Conservation (phyloP, 2,113 vertebrate genomes). For the Sebastes fasciatus region DNA sequence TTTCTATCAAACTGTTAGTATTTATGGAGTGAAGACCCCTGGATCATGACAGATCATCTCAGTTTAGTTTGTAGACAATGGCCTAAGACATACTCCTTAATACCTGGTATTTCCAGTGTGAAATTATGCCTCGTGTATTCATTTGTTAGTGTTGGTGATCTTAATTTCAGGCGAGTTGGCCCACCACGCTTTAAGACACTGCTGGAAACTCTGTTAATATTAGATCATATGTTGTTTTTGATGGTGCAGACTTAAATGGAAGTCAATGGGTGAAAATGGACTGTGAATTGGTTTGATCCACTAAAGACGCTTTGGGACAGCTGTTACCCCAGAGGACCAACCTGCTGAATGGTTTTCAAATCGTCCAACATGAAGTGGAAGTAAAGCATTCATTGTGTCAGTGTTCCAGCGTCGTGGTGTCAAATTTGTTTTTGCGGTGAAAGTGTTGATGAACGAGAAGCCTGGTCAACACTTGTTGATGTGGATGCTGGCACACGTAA, state of each 20-base stretch:
- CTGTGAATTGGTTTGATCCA: slow-evolving; percentile 29
- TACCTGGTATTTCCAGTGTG: too few relatives aligned
- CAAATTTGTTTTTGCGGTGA: neutral
- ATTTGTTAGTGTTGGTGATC: too few relatives aligned
- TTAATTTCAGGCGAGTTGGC: neutral
- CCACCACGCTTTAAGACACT: too few relatives aligned
- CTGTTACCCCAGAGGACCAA: slow-evolving; percentile 18
- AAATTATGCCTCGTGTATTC: too few relatives aligned
- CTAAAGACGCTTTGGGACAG: slow-evolving; percentile 12
- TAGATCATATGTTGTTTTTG: neutral
- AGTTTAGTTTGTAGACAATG: neutral
- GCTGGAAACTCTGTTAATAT: neutral
- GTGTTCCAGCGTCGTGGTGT: neutral
- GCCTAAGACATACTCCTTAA: too few relatives aligned
- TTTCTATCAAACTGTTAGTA: too few relatives aligned
- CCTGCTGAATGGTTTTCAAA: neutral
- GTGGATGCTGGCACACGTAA: slow-evolving; percentile 8
- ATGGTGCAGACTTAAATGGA: neutral
- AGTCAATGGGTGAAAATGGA: slow-evolving; percentile 3
- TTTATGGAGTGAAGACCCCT: too few relatives aligned
- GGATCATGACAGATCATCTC: neutral
- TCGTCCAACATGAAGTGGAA: slow-evolving; percentile 1
- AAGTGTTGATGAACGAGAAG: neutral
- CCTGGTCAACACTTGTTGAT: neutral
- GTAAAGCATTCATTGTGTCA: neutral